Conservation (phyloP, 2,113 vertebrate genomes). For the Ceuthmochares aereus region DNA sequence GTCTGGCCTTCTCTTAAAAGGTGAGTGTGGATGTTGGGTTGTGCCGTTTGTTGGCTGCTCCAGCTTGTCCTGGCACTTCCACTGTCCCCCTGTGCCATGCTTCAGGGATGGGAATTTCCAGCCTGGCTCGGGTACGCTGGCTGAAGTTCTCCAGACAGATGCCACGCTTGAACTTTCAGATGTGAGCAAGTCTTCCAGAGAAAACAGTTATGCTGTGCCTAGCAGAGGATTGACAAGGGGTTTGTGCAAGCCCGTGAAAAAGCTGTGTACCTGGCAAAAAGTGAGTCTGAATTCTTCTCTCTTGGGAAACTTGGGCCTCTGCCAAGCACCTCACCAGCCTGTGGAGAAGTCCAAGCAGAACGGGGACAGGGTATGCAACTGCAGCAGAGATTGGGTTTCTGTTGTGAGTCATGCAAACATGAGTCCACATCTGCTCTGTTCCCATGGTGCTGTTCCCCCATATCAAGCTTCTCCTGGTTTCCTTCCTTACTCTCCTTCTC, state of each 20-base stretch:
- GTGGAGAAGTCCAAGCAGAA: neutral
- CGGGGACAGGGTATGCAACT: neutral
- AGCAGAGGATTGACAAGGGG: neutral
- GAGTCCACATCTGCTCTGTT: neutral
- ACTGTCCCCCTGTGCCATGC: neutral
- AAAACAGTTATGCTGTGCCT: neutral
- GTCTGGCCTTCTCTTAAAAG: neutral
- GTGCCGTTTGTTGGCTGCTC: neutral
- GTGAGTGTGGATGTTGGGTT: neutral
- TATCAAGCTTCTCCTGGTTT: neutral
- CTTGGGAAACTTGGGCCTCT: neutral
- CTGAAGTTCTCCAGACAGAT: neutral
- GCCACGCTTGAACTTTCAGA: neutral
- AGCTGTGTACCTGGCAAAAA: neutral
- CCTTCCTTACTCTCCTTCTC: neutral
- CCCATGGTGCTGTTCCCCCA: neutral
- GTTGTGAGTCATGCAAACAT: neutral
- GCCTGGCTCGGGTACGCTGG: conserved; percentile 30
- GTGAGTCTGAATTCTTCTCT: neutral
- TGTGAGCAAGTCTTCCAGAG: neutral
- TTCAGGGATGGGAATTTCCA: conserved; percentile 31
- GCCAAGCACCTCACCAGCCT: neutral
- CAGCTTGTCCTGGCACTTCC: conserved; percentile 41
- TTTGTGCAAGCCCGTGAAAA: neutral
- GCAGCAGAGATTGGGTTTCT: neutral